A percentile compares a stretch with the other conserved stretches of the same genome.
Evolutionary conservation across 2,797 vertebrate species (phyloP).

Genomic region (Ataeniobius toweri): DNA sequence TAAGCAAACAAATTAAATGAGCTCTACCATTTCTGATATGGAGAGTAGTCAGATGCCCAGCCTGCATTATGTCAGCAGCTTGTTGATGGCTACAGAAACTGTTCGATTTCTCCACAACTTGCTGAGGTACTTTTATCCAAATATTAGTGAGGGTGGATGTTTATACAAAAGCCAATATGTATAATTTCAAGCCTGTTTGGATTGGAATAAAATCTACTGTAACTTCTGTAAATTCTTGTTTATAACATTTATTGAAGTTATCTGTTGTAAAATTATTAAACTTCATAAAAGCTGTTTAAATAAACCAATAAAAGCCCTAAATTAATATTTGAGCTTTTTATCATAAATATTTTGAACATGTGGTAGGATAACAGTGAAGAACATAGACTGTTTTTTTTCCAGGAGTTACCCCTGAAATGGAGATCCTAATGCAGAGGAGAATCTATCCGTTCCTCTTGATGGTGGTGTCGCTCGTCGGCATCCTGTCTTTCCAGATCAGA

Average conservation of each 20-base stretch:
- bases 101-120: background rate
- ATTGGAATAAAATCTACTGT: background rate
- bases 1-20: too few species aligned
- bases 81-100: background rate
- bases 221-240: background rate
- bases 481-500: slow-evolving; percentile 97
- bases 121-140: background rate
- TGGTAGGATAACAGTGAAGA: background rate
- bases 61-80: background rate
- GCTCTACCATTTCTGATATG: too few species aligned
- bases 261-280: too few species aligned
- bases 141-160: background rate
- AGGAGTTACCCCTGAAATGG: slow-evolving; percentile 97
- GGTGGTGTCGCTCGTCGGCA: slow-evolving; percentile 94
- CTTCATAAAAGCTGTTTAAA: too few species aligned
- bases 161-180: background rate
- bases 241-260: too few species aligned
- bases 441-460: slow-evolving; percentile 98
- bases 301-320: too few species aligned
- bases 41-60: too few species aligned
- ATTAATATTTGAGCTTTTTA: too few species aligned
- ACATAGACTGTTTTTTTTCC: slow-evolving; percentile 24
- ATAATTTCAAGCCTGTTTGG: background rate
- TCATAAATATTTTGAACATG: background rate
- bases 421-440: slow-evolving; percentile 94